Percentiles rank a stretch among this genome's conserved stretches.
Evolutionary conservation across 2,797 vertebrate species (phyloP).

Genomic region (Ctenopoma multispine): DNA sequence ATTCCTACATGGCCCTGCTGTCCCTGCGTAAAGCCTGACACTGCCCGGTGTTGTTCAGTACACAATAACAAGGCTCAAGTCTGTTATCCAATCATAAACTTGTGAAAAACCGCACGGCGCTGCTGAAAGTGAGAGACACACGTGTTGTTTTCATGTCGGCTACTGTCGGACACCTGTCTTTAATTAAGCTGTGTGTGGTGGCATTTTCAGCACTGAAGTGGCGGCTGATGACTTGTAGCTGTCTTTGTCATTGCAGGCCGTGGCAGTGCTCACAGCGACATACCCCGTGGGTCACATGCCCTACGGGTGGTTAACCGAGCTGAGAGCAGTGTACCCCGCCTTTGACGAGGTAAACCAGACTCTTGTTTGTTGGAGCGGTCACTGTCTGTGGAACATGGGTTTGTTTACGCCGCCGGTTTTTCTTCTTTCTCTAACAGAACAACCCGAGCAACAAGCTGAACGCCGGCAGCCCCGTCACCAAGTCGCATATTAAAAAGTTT

Average conservation of each 20-base stretch:
- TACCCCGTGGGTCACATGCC: slow-evolving; percentile 99
- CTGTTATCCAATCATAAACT: slow-evolving; percentile 43
- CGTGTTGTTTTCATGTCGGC: slow-evolving; percentile 23
- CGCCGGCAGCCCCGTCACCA: slow-evolving; percentile 85
- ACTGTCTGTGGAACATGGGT: background rate
- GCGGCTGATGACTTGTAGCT: slow-evolving; percentile 33
- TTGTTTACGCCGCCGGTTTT: slow-evolving; percentile 12
- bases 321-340: slow-evolving; percentile 96
- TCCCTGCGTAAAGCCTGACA: slow-evolving; percentile 37
- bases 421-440: slow-evolving; percentile 82
- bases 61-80: slow-evolving; percentile 65
- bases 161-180: slow-evolving; percentile 43
- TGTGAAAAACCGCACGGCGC: slow-evolving; percentile 18
- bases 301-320: slow-evolving; percentile 97
- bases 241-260: slow-evolving; percentile 86
- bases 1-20: slow-evolving; percentile 63
- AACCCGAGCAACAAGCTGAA: slow-evolving; percentile 95
- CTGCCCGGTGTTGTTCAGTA: slow-evolving; percentile 57
- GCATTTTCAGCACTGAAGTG: slow-evolving; percentile 42
- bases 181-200: slow-evolving; percentile 35
- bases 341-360: slow-evolving; percentile 92
- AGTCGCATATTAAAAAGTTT: slow-evolving; percentile 96
- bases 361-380: background rate
- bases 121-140: slow-evolving; percentile 41
- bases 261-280: slow-evolving; percentile 96